A percentile compares a stretch with the other conserved stretches of the same genome.
phyloP scores from a whole-genome alignment of 2,888 invertebrate genomes.

The Drosophila quinaria region DNA sequence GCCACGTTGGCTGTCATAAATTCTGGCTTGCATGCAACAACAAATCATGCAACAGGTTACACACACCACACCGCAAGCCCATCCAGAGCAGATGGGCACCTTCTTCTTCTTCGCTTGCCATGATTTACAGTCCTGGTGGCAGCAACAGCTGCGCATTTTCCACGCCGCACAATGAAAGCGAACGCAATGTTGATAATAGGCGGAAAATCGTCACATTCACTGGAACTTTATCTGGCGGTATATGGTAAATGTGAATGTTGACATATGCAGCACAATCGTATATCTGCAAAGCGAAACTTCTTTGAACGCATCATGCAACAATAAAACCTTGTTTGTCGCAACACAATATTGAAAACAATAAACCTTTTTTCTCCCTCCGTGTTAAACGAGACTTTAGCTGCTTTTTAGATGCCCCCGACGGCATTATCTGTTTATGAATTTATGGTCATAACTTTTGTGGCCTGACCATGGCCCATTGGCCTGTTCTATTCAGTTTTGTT shows the following conservation, averaged over 20 bases:
- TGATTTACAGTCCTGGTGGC: constrained; percentile 67
- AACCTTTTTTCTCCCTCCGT: constrained; percentile 34
- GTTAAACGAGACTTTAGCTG: constrained; percentile 67
- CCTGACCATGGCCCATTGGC: constrained; percentile 3
- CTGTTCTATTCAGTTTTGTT: neutral
- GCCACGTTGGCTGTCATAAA: constrained; percentile 51
- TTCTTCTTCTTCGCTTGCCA: constrained; percentile 27
- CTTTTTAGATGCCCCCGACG: constrained; percentile 7
- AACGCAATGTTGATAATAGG: constrained; percentile 71
- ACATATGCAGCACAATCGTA: constrained; percentile 60
- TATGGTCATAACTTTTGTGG: constrained; percentile 60
- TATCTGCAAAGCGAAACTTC: constrained; percentile 54
- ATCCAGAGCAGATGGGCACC: constrained; percentile 44
- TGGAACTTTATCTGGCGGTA: constrained; percentile 62
- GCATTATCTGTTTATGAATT: constrained; percentile 74
- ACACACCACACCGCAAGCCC: constrained; percentile 25
- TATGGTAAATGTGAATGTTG: constrained; percentile 12
- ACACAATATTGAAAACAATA: constrained; percentile 48
- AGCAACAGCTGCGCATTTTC: constrained; percentile 71
- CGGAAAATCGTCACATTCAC: constrained; percentile 77
- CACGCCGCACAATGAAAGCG: constrained; percentile 69
- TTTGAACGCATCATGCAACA: constrained; percentile 48
- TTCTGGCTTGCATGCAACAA: constrained; percentile 48
- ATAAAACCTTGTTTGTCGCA: constrained; percentile 57
- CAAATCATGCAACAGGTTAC: constrained; percentile 78